Conservation (phyloP, 2,888 invertebrate genomes). For the Leptopilina myrica region DNA sequence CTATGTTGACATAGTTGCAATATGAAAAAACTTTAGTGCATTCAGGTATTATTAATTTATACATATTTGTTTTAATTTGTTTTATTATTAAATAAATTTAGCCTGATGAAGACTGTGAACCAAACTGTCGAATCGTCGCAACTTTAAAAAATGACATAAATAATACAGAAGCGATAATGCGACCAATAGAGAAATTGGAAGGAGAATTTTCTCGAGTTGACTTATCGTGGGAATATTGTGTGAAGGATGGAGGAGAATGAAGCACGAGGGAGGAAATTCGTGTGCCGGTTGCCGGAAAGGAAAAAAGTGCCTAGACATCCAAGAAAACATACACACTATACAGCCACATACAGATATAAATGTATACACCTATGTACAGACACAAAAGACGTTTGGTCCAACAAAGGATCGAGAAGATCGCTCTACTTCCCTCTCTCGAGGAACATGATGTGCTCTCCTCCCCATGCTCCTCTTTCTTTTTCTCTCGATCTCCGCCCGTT, state of each 20-base stretch:
- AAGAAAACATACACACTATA: slow-evolving; percentile 51
- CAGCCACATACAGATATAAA: no score
- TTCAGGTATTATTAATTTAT: no score
- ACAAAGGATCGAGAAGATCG: slow-evolving; percentile 63
- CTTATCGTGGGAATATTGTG: slow-evolving; percentile 37
- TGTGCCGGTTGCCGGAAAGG: slow-evolving; percentile 60
- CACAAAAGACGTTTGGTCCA: slow-evolving; percentile 61
- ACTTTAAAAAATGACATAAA: no score
- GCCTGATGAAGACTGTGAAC: no score
- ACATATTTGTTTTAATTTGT: no score
- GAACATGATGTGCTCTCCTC: slow-evolving; percentile 49
- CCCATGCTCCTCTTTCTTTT: slow-evolving; percentile 42
- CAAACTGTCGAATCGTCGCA: no score
- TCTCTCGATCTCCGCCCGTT: slow-evolving; percentile 46
- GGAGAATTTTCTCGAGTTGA: slow-evolving; percentile 11
- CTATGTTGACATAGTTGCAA: no score
- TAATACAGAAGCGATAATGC: neutral
- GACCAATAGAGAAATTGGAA: neutral
- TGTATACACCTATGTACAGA: slow-evolving; percentile 22
- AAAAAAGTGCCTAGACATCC: slow-evolving; percentile 53
- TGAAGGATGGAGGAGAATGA: slow-evolving; percentile 32
- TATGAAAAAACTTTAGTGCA: no score
- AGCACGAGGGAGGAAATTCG: slow-evolving; percentile 62
- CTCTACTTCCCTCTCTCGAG: slow-evolving; percentile 58
- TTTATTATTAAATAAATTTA: no score